Base-by-base conservation (phyloP, 2,888 invertebrate genomes). In the Sabellastarte sp. region DNA sequence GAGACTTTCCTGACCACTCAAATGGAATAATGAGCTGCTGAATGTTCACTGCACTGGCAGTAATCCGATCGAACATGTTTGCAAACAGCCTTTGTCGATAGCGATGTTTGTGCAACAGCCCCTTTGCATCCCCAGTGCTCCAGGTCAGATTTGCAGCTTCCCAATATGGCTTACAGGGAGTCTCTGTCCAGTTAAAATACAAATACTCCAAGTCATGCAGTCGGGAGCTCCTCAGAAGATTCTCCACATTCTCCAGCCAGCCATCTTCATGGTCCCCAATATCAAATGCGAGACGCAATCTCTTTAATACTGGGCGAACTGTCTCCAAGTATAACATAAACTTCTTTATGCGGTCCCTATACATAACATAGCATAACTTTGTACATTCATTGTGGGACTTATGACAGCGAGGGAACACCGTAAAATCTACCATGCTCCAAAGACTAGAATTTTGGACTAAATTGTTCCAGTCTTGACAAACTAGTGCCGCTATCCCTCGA, bases 131-230 rank as follows among this genome's bases (percentile, higher is more conserved):
- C 3, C 65, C 66, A 1, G 74, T 63, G 30, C 73, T 66, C 66
- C 68, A 71, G n/a, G 69, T 71, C 2, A 72, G 67, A 10, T 69
- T 67, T 30, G 76, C 78, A 0, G 72, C 63, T 28, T 28, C 58
- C 77, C 78, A 77, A 61, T 79, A 77, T 20, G 81, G 79, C 32
- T 76, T 72, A 10, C 73, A 65, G 15, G 80, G 80, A 0, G 81
- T 81, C 58, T 81, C 81, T 58, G 78, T 80, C 82, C 82, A 83
- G 69, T 80, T 80, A 52, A 82, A 70, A 57, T 77, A 72, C 3
- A 76, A 77, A 56, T 74, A 74, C 51, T 68, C 67, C 51, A 81
- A 67, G 30, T 78, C 77, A n/a, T 65, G 69, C 10, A 73, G 74
- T 24, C 72, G 72, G 10, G 75, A 65, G 3, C 69, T 66, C 29